These are phyloP conservation scores for Gymnoscelis rufifasciata DNA, from an alignment of 2,888 invertebrate species.

Conservation along the genomic window DNA sequence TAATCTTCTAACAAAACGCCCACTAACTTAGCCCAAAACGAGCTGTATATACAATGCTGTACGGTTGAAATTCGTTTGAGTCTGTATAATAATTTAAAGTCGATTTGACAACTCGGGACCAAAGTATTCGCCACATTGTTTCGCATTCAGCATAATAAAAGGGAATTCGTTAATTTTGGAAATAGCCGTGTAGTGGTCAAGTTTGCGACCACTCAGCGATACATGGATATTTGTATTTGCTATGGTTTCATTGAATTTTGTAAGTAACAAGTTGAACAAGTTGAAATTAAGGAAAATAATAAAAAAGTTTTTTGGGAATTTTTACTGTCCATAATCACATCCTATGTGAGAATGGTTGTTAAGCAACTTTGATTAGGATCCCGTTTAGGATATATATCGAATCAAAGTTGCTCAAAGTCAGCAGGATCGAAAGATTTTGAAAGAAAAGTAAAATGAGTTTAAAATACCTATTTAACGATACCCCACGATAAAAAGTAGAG, in stretches of 20 bases:
- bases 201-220: conserved; percentile 32
- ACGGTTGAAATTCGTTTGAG: conserved; percentile 30
- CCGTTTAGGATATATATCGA: too few relatives aligned
- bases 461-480: too few relatives aligned
- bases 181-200: conserved; percentile 47
- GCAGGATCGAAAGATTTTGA: too few relatives aligned
- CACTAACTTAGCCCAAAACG: conserved; percentile 27
- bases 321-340: too few relatives aligned
- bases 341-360: too few relatives aligned
- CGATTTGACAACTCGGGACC: conserved; percentile 56
- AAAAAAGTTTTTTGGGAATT: too few relatives aligned
- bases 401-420: too few relatives aligned
- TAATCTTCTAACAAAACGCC: conserved; percentile 60
- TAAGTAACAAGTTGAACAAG: neutral
- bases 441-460: too few relatives aligned
- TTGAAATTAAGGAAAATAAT: too few relatives aligned
- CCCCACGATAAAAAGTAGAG: too few relatives aligned
- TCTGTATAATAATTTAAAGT: conserved; percentile 45
- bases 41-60: conserved; percentile 22
- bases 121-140: conserved; percentile 61
- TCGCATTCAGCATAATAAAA: conserved; percentile 54
- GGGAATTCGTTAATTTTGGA: conserved; percentile 60
- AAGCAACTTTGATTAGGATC: too few relatives aligned
- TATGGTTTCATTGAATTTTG: conserved; percentile 14
- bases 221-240: conserved; percentile 22